Conservation (phyloP, 2,113 vertebrate genomes). For the Dicerorhinus sumatrensis region DNA sequence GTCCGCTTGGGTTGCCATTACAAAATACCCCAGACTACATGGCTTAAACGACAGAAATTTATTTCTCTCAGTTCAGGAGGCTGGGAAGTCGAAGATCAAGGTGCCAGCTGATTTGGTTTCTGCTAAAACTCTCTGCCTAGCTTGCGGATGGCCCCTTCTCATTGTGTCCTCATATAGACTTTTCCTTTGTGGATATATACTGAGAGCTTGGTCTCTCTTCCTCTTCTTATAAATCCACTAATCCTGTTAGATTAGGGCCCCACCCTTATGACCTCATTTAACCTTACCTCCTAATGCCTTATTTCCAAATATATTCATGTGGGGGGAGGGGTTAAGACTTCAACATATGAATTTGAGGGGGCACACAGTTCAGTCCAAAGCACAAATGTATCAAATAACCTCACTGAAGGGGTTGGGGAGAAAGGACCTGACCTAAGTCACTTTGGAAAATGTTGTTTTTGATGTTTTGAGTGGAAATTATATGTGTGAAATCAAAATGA, state of each 20-base stretch:
- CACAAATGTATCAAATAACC: not conserved
- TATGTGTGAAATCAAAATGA: not conserved
- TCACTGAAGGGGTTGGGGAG: not conserved
- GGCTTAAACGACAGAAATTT: not conserved
- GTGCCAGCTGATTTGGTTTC: not conserved
- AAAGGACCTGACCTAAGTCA: not conserved
- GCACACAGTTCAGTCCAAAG: not conserved
- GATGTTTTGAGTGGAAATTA: not conserved
- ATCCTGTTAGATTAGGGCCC: not conserved
- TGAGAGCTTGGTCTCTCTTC: not conserved
- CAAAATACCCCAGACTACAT: not conserved
- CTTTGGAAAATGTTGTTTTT: not conserved
- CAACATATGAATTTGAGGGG: not conserved
- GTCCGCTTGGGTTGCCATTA: not conserved
- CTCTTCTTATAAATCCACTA: not conserved
- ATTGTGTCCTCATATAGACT: not conserved
- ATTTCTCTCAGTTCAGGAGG: not conserved
- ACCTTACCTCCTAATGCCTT: not conserved
- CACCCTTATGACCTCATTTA: not conserved
- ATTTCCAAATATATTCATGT: not conserved
- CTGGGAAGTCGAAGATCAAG: not conserved
- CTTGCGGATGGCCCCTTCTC: not conserved
- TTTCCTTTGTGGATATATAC: not conserved
- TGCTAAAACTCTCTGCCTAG: not conserved
- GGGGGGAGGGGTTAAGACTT: not conserved